Evolutionary conservation across 2,113 vertebrate species (phyloP).

Genomic region (Vidua macroura): DNA sequence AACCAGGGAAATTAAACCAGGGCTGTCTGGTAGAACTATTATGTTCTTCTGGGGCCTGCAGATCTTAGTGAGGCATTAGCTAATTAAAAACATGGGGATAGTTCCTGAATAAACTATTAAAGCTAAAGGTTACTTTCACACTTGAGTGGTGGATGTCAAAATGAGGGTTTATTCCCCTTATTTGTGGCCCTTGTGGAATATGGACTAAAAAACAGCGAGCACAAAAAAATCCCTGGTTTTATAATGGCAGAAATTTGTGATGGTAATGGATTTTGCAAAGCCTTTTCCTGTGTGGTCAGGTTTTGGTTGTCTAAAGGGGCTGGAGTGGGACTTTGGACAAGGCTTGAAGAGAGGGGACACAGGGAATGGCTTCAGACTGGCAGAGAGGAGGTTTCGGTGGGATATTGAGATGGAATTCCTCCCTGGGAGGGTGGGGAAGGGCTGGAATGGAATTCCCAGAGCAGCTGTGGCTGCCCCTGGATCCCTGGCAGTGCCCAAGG

Average conservation of each 20-base stretch:
- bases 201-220: background rate
- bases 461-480: background rate
- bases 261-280: background rate
- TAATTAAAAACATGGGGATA: conserved; percentile 69
- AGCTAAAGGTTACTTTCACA: conserved; percentile 74
- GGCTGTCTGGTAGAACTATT: conserved; percentile 50
- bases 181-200: conserved; percentile 6
- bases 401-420: background rate
- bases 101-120: conserved; percentile 68
- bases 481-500: background rate
- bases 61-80: conserved; percentile 56
- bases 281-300: background rate
- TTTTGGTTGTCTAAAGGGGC: background rate
- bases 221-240: background rate
- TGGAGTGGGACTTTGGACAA: background rate
- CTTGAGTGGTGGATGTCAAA: conserved; percentile 66
- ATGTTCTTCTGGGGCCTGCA: conserved; percentile 52
- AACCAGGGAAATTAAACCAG: conserved; percentile 69
- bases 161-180: background rate
- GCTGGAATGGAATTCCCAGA: background rate
- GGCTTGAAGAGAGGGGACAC: background rate
- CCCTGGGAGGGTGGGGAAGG: fast-evolving
- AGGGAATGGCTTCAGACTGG: background rate
- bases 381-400: background rate
- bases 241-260: background rate